These are phyloP conservation scores for Muscicapa adusta DNA, from an alignment of 2,113 vertebrate species.

Conservation along the genomic window DNA sequence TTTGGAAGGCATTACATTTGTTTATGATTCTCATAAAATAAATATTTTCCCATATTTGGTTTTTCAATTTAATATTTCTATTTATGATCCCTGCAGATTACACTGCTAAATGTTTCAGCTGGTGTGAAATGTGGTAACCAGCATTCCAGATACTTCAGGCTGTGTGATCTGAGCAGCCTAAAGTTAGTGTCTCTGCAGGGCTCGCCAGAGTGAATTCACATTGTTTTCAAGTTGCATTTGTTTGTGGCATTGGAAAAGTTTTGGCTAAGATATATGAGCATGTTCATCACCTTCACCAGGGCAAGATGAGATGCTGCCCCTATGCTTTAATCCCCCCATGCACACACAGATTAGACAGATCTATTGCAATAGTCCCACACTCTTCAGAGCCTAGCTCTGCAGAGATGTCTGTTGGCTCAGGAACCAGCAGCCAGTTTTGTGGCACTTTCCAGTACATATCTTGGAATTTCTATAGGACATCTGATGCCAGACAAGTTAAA, in stretches of 20 bases:
- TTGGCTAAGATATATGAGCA: neutral
- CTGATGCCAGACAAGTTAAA: neutral
- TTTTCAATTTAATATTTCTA: neutral
- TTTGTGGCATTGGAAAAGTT: neutral
- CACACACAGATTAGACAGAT: neutral
- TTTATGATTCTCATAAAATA: neutral
- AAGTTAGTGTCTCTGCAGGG: neutral
- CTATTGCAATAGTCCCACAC: neutral
- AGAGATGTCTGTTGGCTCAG: neutral
- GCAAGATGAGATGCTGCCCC: neutral
- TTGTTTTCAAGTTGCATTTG: neutral
- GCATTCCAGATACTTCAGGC: neutral
- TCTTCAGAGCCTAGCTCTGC: neutral
- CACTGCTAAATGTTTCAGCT: neutral
- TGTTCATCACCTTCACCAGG: neutral
- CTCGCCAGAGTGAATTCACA: neutral
- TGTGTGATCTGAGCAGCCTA: neutral
- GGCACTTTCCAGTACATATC: neutral
- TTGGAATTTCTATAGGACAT: neutral
- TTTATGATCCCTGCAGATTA: neutral
- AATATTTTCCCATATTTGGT: neutral
- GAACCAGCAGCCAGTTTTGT: neutral
- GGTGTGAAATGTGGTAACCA: neutral
- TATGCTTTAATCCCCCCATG: neutral
- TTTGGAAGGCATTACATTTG: neutral